Percentiles rank a stretch among this genome's conserved stretches.
phyloP scores from a whole-genome alignment of 30 jellyfish, hydroid and myxozoan species.

The Aurelia sp. region DNA sequence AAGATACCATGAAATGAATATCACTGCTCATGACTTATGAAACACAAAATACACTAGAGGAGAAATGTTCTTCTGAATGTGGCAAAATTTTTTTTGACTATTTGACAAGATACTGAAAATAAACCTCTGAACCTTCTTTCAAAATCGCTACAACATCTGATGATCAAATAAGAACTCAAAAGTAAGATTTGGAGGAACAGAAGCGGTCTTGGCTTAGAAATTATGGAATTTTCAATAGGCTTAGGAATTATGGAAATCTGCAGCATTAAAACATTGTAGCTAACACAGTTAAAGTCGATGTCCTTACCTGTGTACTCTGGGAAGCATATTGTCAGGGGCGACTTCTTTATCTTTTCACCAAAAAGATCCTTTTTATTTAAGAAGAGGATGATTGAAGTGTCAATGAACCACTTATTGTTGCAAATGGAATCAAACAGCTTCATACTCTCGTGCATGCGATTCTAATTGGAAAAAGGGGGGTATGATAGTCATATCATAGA shows the following conservation, averaged over 20 bases:
- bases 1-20: neutral
- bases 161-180: neutral
- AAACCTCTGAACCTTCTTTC: neutral
- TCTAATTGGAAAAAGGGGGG: conserved; percentile 38
- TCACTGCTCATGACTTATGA: no score
- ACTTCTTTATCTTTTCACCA: conserved; percentile 90
- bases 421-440: conserved; percentile 95
- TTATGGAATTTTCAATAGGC: no score
- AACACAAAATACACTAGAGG: no score
- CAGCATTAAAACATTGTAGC: neutral
- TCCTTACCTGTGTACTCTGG: conserved; percentile 95
- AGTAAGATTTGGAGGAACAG: no score
- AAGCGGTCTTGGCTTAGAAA: no score
- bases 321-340: conserved; percentile 96
- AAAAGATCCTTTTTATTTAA: conserved; percentile 95
- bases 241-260: neutral
- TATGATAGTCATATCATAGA: no score
- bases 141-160: neutral
- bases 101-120: no score
- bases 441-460: conserved; percentile 99
- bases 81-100: no score
- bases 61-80: no score
- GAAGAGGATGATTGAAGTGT: conserved; percentile 93
- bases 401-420: conserved; percentile 97
- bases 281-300: neutral